Percentiles rank a stretch among this genome's conserved stretches.
Evolutionary conservation across 2,797 vertebrate species (phyloP).

Genomic region (Myotis myotis): DNA sequence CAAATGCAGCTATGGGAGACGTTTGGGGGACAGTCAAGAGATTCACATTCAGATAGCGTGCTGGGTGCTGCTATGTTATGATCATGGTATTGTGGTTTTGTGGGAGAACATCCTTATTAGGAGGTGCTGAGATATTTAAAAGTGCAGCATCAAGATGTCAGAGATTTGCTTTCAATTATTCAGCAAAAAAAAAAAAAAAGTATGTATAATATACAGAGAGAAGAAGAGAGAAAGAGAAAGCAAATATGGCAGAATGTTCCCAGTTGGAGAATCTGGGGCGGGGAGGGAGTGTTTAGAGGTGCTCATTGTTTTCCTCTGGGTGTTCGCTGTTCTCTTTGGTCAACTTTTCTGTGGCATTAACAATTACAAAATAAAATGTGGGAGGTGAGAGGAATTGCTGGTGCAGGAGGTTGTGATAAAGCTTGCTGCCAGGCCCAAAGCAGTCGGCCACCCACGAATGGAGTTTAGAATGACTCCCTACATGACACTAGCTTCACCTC

Average conservation of each 20-base stretch:
- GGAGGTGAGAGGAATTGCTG: neutral
- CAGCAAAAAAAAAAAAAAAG: conserved; percentile 43
- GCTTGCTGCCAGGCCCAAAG: neutral
- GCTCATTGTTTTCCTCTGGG: neutral
- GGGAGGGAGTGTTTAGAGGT: neutral
- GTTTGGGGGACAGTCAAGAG: neutral
- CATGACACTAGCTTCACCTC: neutral
- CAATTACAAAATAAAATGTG: neutral
- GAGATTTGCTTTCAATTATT: conserved; percentile 16
- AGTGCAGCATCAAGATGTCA: neutral
- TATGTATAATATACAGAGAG: neutral
- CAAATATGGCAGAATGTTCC: neutral
- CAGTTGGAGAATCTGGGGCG: neutral
- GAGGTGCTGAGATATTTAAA: conserved; percentile 34
- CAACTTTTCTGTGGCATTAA: neutral
- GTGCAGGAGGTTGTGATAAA: neutral
- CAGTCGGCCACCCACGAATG: neutral
- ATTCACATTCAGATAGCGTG: neutral
- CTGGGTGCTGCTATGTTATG: neutral
- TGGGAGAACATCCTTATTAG: conserved; percentile 41
- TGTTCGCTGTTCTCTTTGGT: neutral
- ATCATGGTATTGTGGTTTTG: neutral
- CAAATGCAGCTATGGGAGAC: neutral
- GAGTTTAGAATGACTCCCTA: neutral
- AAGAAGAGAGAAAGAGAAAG: neutral